Evolutionary conservation across 2,797 vertebrate genomes (phyloP), one percentile per base, ranked within the genome.

Genomic region (Erpetoichthys calabaricus): DNA sequence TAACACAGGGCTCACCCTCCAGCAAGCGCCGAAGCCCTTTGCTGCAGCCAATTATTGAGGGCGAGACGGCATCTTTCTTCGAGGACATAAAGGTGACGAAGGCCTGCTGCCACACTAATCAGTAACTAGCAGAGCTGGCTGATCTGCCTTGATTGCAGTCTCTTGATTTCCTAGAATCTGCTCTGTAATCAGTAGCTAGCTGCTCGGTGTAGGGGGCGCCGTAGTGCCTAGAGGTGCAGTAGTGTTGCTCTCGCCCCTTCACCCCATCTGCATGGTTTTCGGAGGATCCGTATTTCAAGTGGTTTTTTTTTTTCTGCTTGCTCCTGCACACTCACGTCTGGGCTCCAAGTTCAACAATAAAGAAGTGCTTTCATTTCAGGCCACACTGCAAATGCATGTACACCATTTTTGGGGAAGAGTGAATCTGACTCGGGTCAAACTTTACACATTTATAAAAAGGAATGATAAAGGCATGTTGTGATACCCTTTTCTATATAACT

Each of bases 41-140:
- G 80, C 91, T 99, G 80, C 92, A 96, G 84, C 96, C 96, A 72
- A 98, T 99, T 82, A 98, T 99, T 73, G 96, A 99, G 86, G 94
- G 94, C 9, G 93, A 92, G 86, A 96, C 96, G 55, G 90, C 94
- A 61, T 95, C 93, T 73, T 99, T 97, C 92, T 94, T 96, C 89
- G 94, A 97, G 77, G 92, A 98, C 70, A 89, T 88, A 80, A 92
- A 97, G 92, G 91, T 97, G 86, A 97, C 81, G 82, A 82, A 77
- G 77, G 78, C 80, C 75, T 67, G 79, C 82, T 74, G 67, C 72
- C 82, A 70, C 74, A 71, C 68, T 68, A 70, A 78, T 77, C 74
- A 69, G 70, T 66, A 59, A 55, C 52, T 74, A 68, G 71, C 75
- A 65, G 62, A 65, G 69, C 68, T 70, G 67, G 67, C 59, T 73